These are phyloP conservation scores for Proterorhinus semilunaris DNA, from an alignment of 2,113 vertebrate species.

Conservation along the genomic window DNA sequence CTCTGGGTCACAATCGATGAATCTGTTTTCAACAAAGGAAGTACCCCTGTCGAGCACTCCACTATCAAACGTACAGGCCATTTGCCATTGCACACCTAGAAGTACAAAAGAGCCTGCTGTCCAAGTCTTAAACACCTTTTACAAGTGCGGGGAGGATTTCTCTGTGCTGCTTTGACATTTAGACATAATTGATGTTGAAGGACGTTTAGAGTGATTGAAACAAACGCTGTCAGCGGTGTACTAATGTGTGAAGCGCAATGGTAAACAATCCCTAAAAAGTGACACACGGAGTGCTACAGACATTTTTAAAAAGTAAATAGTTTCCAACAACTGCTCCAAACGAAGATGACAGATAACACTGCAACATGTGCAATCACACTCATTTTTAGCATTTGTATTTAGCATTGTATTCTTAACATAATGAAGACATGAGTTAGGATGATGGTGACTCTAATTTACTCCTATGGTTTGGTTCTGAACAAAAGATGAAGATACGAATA, in stretches of 20 bases:
- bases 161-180: constrained; percentile 37
- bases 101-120: neutral
- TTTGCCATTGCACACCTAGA: neutral
- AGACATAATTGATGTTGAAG: constrained; percentile 36
- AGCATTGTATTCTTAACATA: too few relatives aligned
- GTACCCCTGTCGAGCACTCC: neutral
- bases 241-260: neutral
- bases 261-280: neutral
- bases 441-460: too few relatives aligned
- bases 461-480: neutral
- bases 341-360: too few relatives aligned
- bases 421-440: too few relatives aligned
- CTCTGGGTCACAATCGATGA: neutral
- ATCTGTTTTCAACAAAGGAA: constrained; percentile 9
- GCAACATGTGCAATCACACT: too few relatives aligned
- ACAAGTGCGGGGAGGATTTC: constrained; percentile 3
- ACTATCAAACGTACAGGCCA: constrained; percentile 13
- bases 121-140: constrained; percentile 3
- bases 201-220: constrained; percentile 29
- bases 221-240: neutral
- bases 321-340: too few relatives aligned
- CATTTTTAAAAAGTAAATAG: too few relatives aligned
- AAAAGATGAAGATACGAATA: neutral
- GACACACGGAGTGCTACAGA: neutral
- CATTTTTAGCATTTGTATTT: too few relatives aligned